Conservation (phyloP, 2,888 invertebrate genomes). For the Leptinotarsa rubiginosa region DNA sequence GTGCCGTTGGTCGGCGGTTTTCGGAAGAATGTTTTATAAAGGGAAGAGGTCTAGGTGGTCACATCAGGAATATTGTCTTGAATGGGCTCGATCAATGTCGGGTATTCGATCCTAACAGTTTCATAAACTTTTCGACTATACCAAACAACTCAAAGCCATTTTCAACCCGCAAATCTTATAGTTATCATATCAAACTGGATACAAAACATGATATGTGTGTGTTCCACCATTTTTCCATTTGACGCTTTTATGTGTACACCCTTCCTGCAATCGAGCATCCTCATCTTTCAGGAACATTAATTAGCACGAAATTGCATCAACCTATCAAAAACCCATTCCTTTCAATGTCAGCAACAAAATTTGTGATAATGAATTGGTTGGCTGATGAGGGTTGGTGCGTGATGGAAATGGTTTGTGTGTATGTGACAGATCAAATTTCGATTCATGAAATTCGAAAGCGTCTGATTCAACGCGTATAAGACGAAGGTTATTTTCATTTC, state of each 20-base stretch:
- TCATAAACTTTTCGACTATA: too few relatives aligned
- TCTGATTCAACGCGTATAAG: neutral
- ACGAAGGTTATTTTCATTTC: too few relatives aligned
- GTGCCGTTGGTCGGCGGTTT: too few relatives aligned
- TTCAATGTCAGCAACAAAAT: neutral
- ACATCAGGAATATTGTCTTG: too few relatives aligned
- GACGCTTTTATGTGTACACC: neutral
- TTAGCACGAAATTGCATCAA: neutral
- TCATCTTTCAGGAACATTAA: neutral
- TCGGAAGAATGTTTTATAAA: too few relatives aligned
- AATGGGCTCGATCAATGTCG: too few relatives aligned
- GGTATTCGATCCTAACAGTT: too few relatives aligned
- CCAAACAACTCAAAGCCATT: too few relatives aligned
- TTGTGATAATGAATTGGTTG: neutral
- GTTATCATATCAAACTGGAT: too few relatives aligned
- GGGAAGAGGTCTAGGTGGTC: too few relatives aligned
- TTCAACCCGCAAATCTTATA: too few relatives aligned
- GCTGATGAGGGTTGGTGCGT: neutral
- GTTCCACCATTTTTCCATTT: neutral
- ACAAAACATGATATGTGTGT: too few relatives aligned
- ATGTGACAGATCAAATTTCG: neutral
- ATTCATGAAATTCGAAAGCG: neutral
- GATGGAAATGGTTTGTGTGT: neutral
- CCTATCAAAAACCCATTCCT: neutral
- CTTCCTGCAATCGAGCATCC: neutral